These are phyloP conservation scores for Sinocyclocheilus rhinocerous DNA, from an alignment of 2,113 vertebrate species.

Conservation along the genomic window DNA sequence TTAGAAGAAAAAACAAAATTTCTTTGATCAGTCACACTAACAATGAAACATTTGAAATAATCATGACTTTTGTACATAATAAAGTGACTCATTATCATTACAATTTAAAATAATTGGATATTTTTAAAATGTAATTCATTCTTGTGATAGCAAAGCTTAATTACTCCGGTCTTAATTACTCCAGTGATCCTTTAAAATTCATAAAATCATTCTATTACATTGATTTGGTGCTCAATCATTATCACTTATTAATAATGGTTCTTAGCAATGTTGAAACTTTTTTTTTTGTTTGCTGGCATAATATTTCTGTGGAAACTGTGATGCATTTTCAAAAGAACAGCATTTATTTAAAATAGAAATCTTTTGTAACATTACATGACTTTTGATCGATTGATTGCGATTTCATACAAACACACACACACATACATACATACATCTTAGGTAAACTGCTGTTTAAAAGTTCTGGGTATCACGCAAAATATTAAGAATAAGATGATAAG, in stretches of 20 bases:
- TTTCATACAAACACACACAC: no score
- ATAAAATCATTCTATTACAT: not conserved
- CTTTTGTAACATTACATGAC: no score
- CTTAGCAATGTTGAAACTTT: not conserved
- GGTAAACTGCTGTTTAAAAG: no score
- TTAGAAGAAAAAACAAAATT: not conserved
- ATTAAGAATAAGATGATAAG: no score
- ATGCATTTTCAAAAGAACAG: no score
- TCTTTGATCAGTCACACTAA: not conserved
- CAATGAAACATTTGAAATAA: not conserved
- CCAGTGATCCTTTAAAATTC: not conserved
- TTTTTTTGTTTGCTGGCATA: no score
- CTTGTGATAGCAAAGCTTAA: not conserved
- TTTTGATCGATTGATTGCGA: no score
- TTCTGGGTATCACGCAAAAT: no score
- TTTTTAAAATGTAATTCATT: no score
- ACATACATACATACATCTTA: no score
- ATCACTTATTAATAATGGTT: not conserved
- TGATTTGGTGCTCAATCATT: not conserved
- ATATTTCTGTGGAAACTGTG: no score
- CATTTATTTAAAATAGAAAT: no score
- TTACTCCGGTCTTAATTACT: not conserved
- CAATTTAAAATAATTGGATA: not conserved
- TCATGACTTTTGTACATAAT: not conserved
- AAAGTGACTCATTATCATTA: not conserved